Evolutionary conservation across 2,797 vertebrate genomes (phyloP).

Genomic region (Microcaecilia unicolor): DNA sequence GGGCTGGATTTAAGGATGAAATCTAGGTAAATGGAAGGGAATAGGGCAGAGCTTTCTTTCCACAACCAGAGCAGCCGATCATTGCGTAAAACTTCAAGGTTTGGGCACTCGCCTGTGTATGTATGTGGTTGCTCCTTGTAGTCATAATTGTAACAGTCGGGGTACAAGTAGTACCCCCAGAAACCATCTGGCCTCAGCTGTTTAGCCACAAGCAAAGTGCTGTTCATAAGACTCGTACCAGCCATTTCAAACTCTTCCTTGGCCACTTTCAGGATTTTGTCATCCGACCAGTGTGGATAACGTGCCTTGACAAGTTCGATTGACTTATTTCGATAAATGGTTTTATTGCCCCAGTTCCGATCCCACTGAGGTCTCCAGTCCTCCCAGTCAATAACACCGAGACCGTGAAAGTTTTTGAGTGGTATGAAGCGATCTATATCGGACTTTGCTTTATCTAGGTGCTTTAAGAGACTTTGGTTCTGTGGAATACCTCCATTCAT

Average conservation of each 20-base stretch:
- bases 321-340: conserved; percentile 74
- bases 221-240: conserved; percentile 71
- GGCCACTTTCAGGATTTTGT: conserved; percentile 62
- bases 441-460: conserved; percentile 65
- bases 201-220: conserved; percentile 66
- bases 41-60: conserved; percentile 76
- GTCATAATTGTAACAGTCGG: conserved; percentile 86
- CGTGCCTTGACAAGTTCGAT: conserved; percentile 62
- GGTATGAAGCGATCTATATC: conserved; percentile 72
- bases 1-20: conserved; percentile 69
- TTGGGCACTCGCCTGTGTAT: conserved; percentile 77
- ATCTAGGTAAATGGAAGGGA: conserved; percentile 79
- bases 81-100: conserved; percentile 69
- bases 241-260: conserved; percentile 76
- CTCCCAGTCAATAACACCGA: conserved; percentile 86
- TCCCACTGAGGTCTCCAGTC: conserved; percentile 86
- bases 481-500: conserved; percentile 80
- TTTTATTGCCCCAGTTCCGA: conserved; percentile 78
- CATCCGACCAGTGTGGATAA: conserved; percentile 73
- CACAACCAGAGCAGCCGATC: conserved; percentile 82
- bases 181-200: conserved; percentile 61
- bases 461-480: conserved; percentile 71
- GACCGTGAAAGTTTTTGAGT: conserved; percentile 69
- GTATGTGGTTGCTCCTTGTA: conserved; percentile 66
- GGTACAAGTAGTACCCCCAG: conserved; percentile 88